Percentiles rank a stretch among this genome's conserved stretches.
phyloP scores from a whole-genome alignment of 2,797 vertebrate genomes.

The Enteromius treurensis region DNA sequence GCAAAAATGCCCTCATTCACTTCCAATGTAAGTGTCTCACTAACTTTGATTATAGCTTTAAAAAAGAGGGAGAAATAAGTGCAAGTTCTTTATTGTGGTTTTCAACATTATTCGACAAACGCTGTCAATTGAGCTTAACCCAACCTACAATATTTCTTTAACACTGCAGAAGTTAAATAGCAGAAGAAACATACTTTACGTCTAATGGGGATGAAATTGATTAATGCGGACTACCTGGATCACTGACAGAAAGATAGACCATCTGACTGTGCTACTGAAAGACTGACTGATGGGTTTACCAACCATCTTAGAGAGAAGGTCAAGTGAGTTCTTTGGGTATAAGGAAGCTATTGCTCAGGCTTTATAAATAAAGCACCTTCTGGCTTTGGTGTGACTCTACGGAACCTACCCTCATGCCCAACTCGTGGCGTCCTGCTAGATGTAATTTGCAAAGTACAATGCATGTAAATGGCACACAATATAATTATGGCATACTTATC shows the following conservation, averaged over 20 bases:
- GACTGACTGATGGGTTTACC: constrained; percentile 18
- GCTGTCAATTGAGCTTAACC: not conserved
- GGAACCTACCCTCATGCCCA: not conserved
- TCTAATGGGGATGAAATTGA: not conserved
- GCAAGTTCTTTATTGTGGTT: not conserved
- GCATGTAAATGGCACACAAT: constrained; percentile 14
- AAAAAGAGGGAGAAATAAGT: not conserved
- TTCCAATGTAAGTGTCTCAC: not conserved
- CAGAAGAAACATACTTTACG: not conserved
- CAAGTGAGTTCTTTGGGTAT: not conserved
- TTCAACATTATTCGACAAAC: not conserved
- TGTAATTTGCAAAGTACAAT: constrained; percentile 23
- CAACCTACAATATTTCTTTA: not conserved
- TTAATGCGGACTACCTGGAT: not conserved
- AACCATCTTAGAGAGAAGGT: constrained; percentile 13
- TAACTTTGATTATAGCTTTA: not conserved
- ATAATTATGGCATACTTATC: constrained; percentile 33
- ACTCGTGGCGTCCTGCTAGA: not conserved
- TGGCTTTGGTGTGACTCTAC: not conserved
- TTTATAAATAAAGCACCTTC: not conserved
- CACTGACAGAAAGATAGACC: constrained; percentile 6
- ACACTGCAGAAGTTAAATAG: not conserved
- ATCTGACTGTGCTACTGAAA: constrained; percentile 10
- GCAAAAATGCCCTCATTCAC: not conserved
- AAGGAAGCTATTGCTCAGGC: not conserved